Conservation (phyloP, 2,888 invertebrate genomes). For the Chaetogeoica ovagalla region DNA sequence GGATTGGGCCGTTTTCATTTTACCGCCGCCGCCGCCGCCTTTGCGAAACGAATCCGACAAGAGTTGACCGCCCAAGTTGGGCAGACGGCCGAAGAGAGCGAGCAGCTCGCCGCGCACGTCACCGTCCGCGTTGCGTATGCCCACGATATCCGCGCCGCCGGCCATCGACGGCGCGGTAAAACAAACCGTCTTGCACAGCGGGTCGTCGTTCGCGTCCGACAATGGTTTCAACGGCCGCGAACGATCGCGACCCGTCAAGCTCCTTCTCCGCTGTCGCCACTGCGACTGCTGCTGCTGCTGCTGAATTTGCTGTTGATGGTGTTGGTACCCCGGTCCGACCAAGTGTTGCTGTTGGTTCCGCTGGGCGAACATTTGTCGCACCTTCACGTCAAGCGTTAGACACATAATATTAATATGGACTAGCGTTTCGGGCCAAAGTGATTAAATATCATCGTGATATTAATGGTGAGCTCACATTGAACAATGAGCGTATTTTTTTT, state of each 20-base stretch:
- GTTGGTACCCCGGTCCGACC: too few species aligned
- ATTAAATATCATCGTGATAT: too few species aligned
- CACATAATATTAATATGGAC: too few species aligned
- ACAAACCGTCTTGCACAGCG: constrained; percentile 29
- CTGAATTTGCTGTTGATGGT: constrained; percentile 61
- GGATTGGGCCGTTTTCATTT: constrained; percentile 42
- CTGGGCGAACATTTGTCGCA: constrained; percentile 85
- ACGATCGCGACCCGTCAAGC: constrained; percentile 64
- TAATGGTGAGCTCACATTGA: too few species aligned
- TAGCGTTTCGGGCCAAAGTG: too few species aligned
- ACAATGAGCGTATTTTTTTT: too few species aligned
- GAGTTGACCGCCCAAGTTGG: constrained; percentile 61
- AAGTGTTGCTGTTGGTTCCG: constrained; percentile 61
- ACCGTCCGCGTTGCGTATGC: neutral
- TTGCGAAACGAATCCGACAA: constrained; percentile 55
- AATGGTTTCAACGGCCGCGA: constrained; percentile 81
- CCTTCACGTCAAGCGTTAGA: constrained; percentile 62
- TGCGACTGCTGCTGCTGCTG: constrained; percentile 58
- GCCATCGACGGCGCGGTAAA: constrained; percentile 7
- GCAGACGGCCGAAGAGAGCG: constrained; percentile 58
- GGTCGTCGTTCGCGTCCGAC: constrained; percentile 60
- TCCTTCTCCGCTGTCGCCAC: constrained; percentile 61
- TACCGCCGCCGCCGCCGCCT: neutral
- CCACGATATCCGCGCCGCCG: constrained; percentile 4
- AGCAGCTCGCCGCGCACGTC: constrained; percentile 28